Evolutionary conservation across 37 sponge, comb jelly and placozoan species (phyloP).

Genomic region (Geodia barretti): DNA sequence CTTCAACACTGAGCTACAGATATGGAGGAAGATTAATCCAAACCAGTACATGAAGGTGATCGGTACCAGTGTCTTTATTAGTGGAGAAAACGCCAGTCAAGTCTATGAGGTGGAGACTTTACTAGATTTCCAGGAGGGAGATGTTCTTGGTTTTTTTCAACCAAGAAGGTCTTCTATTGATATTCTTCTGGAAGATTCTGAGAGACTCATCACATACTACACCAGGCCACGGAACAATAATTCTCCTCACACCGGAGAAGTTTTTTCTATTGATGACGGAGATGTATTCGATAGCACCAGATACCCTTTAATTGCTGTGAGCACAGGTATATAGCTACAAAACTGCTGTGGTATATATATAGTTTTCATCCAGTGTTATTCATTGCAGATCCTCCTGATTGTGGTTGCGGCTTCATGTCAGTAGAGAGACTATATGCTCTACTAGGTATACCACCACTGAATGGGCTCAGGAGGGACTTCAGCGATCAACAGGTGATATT

Average conservation of each 20-base stretch:
- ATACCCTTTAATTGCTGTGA: neutral
- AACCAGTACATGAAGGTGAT: neutral
- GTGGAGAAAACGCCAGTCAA: neutral
- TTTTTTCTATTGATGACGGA: neutral
- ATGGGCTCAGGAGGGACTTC: neutral
- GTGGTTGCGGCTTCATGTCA: constrained; percentile 3
- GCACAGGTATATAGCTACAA: too few relatives aligned
- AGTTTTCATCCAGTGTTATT: too few relatives aligned
- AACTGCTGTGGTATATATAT: too few relatives aligned
- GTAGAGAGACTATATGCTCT: neutral
- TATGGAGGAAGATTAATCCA: neutral
- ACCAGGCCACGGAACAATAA: neutral
- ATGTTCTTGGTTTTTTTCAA: constrained; percentile 13
- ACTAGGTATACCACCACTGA: neutral
- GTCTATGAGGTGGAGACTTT: neutral
- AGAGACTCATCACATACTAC: neutral
- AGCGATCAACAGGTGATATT: neutral
- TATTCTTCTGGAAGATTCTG: neutral
- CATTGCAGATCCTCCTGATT: neutral
- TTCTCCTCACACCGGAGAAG: neutral
- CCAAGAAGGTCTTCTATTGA: neutral
- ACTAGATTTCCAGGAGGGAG: neutral
- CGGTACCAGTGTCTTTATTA: neutral
- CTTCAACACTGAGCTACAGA: neutral
- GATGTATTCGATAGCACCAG: too few relatives aligned